Evolutionary conservation across 2,888 invertebrate species (phyloP).

Genomic region (Drosophila barbarae): DNA sequence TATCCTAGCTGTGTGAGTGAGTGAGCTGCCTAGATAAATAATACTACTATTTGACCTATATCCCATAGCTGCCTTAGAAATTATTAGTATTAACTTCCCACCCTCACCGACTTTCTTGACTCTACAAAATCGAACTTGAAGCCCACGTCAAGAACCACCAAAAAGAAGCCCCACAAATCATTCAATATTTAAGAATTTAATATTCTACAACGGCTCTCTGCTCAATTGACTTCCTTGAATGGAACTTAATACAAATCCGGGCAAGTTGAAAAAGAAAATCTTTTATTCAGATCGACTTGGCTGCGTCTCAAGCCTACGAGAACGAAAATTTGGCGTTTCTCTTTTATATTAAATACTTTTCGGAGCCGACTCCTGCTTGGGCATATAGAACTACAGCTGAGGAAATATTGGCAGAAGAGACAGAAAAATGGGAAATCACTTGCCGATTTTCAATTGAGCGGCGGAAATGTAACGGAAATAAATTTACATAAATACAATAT

Average conservation of each 20-base stretch:
- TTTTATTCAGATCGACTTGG: slow-evolving; percentile 44
- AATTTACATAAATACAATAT: slow-evolving; percentile 76
- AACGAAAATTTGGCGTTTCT: slow-evolving; percentile 60
- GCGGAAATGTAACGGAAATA: slow-evolving; percentile 76
- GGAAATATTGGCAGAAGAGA: slow-evolving; percentile 31
- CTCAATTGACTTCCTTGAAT: slow-evolving; percentile 15
- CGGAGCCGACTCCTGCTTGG: slow-evolving; percentile 15
- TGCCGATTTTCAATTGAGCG: slow-evolving; percentile 73
- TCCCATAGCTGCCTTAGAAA: background rate
- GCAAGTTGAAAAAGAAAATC: slow-evolving; percentile 34
- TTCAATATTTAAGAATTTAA: slow-evolving; percentile 15
- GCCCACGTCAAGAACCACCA: background rate
- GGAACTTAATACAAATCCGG: slow-evolving; percentile 38
- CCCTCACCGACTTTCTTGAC: background rate
- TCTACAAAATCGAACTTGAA: background rate
- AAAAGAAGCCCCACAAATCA: background rate
- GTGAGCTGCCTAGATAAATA: too few species aligned
- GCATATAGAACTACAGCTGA: slow-evolving; percentile 15
- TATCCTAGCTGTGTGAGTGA: too few species aligned
- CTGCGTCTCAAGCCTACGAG: slow-evolving; percentile 14
- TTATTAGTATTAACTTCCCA: too few species aligned
- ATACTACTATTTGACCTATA: background rate
- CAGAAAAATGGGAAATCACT: slow-evolving; percentile 61
- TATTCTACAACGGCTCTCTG: slow-evolving; percentile 17
- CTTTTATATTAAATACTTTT: slow-evolving; percentile 38